Base-by-base conservation (phyloP, 2,888 invertebrate genomes). In the Periphyllus acericola region DNA sequence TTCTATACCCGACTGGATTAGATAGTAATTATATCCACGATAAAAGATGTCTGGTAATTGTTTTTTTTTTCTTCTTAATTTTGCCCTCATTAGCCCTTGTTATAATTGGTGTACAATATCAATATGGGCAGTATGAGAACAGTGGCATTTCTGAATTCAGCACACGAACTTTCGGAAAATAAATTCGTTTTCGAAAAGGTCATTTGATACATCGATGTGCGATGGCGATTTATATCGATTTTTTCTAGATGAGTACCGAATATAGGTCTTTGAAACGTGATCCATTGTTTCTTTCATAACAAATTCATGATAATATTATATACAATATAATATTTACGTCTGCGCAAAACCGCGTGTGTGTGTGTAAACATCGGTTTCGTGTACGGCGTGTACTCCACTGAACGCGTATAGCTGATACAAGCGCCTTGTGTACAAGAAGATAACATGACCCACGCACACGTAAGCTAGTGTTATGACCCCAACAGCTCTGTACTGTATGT, bases 381-480 rank as follows among this genome's bases (percentile, higher is more conserved):
- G 75, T 29, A 83, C 75, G 32, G 66, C 75, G 40, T 17, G 71
- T 71, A 71, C 19, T 29, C 5, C 21, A 32, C 71, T 32, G 46
- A 82, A 81, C n/a, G n/a, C n/a, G n/a, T n/a, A n/a, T 46, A 71
- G 52, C 55, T 76, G 76, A 84, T 84, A 84, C 66, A 84, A 46
- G 76, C 40, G 46, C 66, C 32, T 79, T 85, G 71, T 71, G 36
- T 34, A 71, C 71, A n/a, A 66, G 68, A 14, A 87, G 86, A 80
- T 87, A 87, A 80, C 86, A 80, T 60, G 60, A 40, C 86, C 86
- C 80, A 87, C 80, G 80, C 80, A 74, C 72, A 55, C 60, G 79
- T 87, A 80, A 40, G 79, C 60, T 32, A 46, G 80, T 60, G 79
- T 87, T 80, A 60, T 80, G 79, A 87, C 80, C 80, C 86, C 29